Conservation (phyloP, 2,888 invertebrate species). For the Phania funesta region DNA sequence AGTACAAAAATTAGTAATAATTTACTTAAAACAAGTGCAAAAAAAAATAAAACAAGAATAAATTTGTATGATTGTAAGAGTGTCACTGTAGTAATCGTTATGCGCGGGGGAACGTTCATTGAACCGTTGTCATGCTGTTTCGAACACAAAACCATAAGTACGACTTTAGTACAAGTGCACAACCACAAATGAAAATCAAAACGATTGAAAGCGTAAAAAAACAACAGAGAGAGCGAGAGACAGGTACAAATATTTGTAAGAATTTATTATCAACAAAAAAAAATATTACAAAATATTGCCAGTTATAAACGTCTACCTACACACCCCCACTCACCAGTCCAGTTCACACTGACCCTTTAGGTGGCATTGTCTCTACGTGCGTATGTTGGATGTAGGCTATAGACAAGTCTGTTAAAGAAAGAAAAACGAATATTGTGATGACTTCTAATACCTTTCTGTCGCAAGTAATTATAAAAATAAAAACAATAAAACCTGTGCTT, state of each 20-base stretch:
- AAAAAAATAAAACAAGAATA: background rate
- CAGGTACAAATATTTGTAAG: background rate
- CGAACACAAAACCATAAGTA: constrained; percentile 42
- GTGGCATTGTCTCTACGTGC: background rate
- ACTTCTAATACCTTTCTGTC: background rate
- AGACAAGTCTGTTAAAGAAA: no score
- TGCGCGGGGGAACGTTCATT: constrained; percentile 61
- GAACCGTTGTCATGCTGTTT: constrained; percentile 59
- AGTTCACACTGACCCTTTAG: background rate
- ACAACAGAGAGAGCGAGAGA: background rate
- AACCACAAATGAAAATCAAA: background rate
- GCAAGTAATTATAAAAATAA: background rate
- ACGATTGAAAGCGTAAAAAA: constrained; percentile 18
- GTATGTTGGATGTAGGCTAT: constrained; percentile 26
- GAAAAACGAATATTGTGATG: background rate
- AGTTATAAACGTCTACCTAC: constrained; percentile 12
- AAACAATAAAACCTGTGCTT: constrained; percentile 8
- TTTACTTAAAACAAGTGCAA: background rate
- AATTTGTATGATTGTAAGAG: background rate
- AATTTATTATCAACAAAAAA: background rate
- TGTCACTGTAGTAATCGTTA: background rate
- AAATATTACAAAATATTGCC: constrained; percentile 18
- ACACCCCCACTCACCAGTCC: background rate
- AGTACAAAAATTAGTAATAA: background rate
- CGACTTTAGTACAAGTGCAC: constrained; percentile 20